Conservation (phyloP, 53 echinoderm and acorn worm species). For the Temnopleurus reevesii region DNA sequence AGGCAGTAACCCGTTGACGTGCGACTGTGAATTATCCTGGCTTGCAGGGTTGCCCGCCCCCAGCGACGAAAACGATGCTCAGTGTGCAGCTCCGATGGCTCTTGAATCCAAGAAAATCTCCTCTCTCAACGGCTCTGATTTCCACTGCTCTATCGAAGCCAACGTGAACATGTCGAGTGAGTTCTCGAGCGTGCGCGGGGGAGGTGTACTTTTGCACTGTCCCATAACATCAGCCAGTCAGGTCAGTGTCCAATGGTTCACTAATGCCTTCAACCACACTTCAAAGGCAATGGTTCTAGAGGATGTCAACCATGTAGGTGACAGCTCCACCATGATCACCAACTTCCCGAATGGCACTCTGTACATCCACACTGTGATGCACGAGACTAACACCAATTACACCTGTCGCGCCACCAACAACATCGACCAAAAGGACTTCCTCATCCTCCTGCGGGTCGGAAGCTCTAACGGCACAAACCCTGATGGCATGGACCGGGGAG, state of each 20-base stretch:
- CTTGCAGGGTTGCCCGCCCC: not conserved
- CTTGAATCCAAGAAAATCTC: not conserved
- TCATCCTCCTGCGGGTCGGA: slow-evolving; percentile 1
- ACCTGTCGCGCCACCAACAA: slow-evolving; percentile 42
- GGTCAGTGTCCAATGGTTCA: not conserved
- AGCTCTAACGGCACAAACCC: not conserved
- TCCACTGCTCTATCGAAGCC: slow-evolving; percentile 31
- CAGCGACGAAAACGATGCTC: not conserved
- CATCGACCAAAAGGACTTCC: slow-evolving; percentile 26
- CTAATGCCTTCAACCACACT: slow-evolving; percentile 4
- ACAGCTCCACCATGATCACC: not conserved
- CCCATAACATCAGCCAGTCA: not conserved
- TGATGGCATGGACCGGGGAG: not conserved
- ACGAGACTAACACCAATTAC: slow-evolving; percentile 18
- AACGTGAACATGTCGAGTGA: slow-evolving; percentile 1
- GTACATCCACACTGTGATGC: not conserved
- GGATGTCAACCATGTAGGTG: not conserved
- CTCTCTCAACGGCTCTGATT: slow-evolving; percentile 6
- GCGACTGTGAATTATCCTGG: slow-evolving; percentile 4
- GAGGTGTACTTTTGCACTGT: not conserved
- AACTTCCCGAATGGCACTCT: slow-evolving; percentile 25
- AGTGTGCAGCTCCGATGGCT: not conserved
- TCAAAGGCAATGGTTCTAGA: not conserved
- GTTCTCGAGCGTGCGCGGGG: not conserved
- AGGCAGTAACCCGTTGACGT: slow-evolving; percentile 7